A percentile compares a stretch with the other conserved stretches of the same genome.
Conservation (phyloP, 2,113 vertebrate species). For the Naja naja region DNA sequence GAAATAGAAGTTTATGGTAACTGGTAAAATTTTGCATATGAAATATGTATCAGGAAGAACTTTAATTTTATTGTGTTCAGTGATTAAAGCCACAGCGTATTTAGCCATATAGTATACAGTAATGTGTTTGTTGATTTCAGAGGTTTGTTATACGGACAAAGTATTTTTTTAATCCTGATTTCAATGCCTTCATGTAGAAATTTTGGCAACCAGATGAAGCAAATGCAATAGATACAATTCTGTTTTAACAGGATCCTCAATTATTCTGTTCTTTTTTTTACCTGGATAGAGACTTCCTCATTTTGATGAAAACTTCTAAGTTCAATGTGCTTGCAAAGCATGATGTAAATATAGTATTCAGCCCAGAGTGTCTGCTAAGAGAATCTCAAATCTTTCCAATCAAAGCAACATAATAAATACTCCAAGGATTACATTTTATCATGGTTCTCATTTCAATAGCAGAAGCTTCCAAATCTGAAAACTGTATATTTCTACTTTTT, state of each 20-base stretch:
- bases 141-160: rapidly evolving
- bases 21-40: not conserved
- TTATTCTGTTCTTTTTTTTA: not conserved
- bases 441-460: not conserved
- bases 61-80: not conserved
- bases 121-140: not conserved
- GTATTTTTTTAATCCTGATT: not conserved
- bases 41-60: not conserved
- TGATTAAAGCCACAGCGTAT: not conserved
- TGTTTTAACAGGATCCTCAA: not conserved
- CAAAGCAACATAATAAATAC: not conserved
- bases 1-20: not conserved
- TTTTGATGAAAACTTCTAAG: not conserved
- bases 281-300: not conserved
- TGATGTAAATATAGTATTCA: not conserved
- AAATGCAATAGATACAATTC: not conserved
- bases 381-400: not conserved
- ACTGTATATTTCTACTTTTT: not conserved
- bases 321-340: not conserved
- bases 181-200: not conserved
- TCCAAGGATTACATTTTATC: not conserved
- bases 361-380: not conserved
- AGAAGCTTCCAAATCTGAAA: not conserved
- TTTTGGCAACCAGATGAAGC: not conserved
- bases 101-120: not conserved